Conservation (phyloP, 2,113 vertebrate species). For the Paralichthys olivaceus region DNA sequence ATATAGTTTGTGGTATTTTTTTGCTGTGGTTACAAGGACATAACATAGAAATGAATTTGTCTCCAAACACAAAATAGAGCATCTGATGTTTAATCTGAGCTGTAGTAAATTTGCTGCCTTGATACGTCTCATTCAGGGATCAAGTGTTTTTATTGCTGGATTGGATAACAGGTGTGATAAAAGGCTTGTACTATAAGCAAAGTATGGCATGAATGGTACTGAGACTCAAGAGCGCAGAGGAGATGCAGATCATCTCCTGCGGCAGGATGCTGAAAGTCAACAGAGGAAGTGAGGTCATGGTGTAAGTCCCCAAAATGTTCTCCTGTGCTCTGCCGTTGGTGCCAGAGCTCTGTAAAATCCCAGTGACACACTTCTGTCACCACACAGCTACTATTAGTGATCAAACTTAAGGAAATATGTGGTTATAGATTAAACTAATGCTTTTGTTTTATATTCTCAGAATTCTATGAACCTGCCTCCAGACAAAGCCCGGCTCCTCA, state of each 20-base stretch:
- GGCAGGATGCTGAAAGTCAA: slow-evolving; percentile 73
- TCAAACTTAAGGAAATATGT: background rate
- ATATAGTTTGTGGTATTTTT: background rate
- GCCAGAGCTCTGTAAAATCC: slow-evolving; percentile 32
- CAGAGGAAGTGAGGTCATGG: slow-evolving; percentile 80
- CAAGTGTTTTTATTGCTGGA: slow-evolving; percentile 48
- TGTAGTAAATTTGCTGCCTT: slow-evolving; percentile 33
- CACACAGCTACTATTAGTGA: slow-evolving; percentile 27
- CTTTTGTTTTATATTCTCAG: slow-evolving; percentile 78
- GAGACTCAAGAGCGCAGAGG: slow-evolving; percentile 25
- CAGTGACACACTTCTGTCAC: slow-evolving; percentile 5
- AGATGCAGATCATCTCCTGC: slow-evolving; percentile 63
- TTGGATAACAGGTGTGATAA: slow-evolving; percentile 44
- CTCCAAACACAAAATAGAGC: slow-evolving; percentile 54
- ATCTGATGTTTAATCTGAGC: slow-evolving; percentile 62
- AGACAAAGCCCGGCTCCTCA: slow-evolving; percentile 93
- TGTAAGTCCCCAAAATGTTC: slow-evolving; percentile 40
- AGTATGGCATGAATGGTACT: slow-evolving; percentile 16
- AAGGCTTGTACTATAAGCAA: slow-evolving; percentile 3
- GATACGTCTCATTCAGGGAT: slow-evolving; percentile 3
- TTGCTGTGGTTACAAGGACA: slow-evolving; percentile 14
- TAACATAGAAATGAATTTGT: slow-evolving; percentile 34
- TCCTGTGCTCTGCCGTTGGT: slow-evolving; percentile 27
- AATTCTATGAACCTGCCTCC: slow-evolving; percentile 98
- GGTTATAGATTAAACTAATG: slow-evolving; percentile 16